Evolutionary conservation across 2,888 invertebrate species (phyloP).

Genomic region (Cepaea hortensis): DNA sequence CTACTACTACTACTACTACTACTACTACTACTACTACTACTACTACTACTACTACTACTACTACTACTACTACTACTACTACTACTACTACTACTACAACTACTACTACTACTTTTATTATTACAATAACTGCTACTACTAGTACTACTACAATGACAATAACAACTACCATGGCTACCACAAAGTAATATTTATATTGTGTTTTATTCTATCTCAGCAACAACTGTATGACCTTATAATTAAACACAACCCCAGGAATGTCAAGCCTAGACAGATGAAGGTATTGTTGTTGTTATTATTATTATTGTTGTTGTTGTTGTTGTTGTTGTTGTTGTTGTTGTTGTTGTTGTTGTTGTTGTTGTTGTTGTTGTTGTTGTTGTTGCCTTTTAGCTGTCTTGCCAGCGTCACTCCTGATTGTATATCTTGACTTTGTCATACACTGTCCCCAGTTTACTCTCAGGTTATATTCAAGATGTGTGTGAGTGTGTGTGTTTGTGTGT

Average conservation of each 20-base stretch:
- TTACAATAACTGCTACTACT: background rate
- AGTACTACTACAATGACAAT: background rate
- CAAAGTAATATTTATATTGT: background rate
- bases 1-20: no score
- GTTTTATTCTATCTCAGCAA: background rate
- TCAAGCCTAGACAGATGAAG: slow-evolving; percentile 21
- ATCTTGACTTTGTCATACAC: no score
- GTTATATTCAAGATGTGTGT: no score
- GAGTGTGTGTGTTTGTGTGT: no score
- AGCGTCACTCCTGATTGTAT: no score
- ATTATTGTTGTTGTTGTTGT: background rate
- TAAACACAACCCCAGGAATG: slow-evolving; percentile 6
- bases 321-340: background rate
- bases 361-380: background rate
- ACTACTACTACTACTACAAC: no score
- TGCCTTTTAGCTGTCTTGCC: background rate
- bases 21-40: no score
- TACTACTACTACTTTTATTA: background rate
- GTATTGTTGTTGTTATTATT: background rate
- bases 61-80: no score
- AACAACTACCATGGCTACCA: background rate
- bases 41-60: no score
- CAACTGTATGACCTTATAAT: background rate
- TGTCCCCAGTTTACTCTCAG: no score
- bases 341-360: background rate